These are phyloP conservation scores for Pseudoips prasinana DNA, from an alignment of 2,888 invertebrate species.

Conservation along the genomic window DNA sequence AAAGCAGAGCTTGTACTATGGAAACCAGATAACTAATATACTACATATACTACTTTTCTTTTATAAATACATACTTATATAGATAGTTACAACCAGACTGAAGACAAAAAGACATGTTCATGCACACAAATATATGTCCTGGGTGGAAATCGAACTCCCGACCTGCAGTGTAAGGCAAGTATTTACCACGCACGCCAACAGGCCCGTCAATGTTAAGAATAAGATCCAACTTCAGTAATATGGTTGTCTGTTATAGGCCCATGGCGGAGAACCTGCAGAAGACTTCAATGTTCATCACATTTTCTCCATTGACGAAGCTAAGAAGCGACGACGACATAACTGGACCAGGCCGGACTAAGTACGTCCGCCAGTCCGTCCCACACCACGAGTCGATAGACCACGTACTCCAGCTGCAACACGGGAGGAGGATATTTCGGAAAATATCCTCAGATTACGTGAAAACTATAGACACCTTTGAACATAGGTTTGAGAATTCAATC, in stretches of 20 bases:
- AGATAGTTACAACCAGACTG: no score
- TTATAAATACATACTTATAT: no score
- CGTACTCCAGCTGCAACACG: constrained; percentile 54
- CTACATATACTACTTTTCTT: no score
- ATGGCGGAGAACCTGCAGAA: neutral
- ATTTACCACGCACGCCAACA: no score
- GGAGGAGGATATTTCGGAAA: constrained; percentile 49
- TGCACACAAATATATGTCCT: no score
- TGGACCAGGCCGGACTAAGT: constrained; percentile 9
- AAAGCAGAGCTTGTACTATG: no score
- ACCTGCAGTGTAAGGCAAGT: no score
- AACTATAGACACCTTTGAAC: constrained; percentile 52
- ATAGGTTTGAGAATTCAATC: constrained; percentile 43
- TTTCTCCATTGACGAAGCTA: constrained; percentile 33
- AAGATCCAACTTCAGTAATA: no score
- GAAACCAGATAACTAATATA: no score
- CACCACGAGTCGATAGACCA: constrained; percentile 44
- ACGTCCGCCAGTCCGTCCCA: constrained; percentile 19
- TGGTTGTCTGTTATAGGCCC: neutral
- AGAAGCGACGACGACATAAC: constrained; percentile 36
- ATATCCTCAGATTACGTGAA: constrained; percentile 66
- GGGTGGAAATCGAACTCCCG: no score
- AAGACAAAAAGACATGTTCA: no score
- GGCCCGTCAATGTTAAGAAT: no score
- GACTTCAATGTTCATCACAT: constrained; percentile 6